Conservation (phyloP, 2,888 invertebrate species). For the Diachrysia chrysitis region DNA sequence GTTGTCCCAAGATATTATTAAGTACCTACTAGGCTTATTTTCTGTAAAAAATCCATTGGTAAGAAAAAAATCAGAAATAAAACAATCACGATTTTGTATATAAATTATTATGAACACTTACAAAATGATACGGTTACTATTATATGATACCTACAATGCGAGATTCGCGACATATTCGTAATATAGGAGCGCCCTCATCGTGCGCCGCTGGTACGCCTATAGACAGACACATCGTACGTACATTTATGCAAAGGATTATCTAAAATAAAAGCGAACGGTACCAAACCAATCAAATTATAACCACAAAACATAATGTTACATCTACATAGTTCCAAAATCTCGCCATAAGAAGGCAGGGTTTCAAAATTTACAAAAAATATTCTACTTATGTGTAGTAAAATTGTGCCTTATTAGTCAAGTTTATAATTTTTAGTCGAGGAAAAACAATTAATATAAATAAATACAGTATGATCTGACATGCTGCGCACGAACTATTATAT, state of each 20-base stretch:
- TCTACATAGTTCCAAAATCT: no score
- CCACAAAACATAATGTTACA: no score
- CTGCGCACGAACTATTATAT: constrained; percentile 15
- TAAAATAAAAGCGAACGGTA: no score
- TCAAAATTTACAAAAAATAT: background rate
- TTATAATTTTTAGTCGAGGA: background rate
- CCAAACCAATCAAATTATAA: background rate
- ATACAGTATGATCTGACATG: background rate
- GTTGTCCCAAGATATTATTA: no score
- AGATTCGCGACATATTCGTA: constrained; percentile 34
- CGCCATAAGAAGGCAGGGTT: no score
- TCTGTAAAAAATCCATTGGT: background rate
- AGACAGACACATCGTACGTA: background rate
- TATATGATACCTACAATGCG: constrained; percentile 28
- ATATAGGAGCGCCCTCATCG: background rate
- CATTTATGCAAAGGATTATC: background rate
- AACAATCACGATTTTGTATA: constrained; percentile 33
- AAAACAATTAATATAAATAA: background rate
- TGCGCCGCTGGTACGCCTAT: background rate
- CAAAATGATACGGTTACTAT: constrained; percentile 30
- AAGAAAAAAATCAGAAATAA: constrained; percentile 16
- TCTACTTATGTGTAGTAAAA: background rate
- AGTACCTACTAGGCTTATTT: no score
- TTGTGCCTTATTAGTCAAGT: constrained; percentile 10
- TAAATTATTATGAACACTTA: constrained; percentile 54